Percentiles rank a stretch among this genome's conserved stretches.
Evolutionary conservation across 92 coral and sea anemone species (phyloP).

Genomic region (Nematostella vectensis): DNA sequence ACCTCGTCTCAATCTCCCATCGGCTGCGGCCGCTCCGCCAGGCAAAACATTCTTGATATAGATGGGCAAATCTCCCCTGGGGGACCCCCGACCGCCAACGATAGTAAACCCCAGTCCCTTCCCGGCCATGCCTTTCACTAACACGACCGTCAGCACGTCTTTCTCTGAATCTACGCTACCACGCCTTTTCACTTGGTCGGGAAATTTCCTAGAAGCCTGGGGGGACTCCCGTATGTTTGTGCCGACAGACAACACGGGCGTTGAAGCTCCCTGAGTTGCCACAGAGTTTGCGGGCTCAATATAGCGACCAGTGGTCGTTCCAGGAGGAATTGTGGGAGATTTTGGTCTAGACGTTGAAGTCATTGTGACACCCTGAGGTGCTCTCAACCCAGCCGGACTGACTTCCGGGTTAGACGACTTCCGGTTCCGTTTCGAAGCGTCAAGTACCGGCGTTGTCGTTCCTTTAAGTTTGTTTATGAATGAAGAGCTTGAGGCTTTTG

Average conservation of each 20-base stretch:
- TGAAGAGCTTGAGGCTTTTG: constrained; percentile 4
- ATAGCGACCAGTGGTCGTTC: constrained; percentile 46
- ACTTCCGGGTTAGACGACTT: constrained; percentile 1
- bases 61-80: constrained; percentile 83
- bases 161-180: constrained; percentile 30
- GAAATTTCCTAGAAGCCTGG: constrained; percentile 34
- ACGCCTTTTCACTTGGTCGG: constrained; percentile 1
- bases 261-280: constrained; percentile 57
- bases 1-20: constrained; percentile 86
- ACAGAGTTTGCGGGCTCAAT: constrained; percentile 35
- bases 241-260: constrained; percentile 47
- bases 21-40: constrained; percentile 90
- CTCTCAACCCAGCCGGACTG: background rate
- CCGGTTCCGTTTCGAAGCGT: constrained; percentile 29
- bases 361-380: constrained; percentile 1
- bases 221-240: constrained; percentile 67
- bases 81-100: constrained; percentile 88
- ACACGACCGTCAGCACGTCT: constrained; percentile 58
- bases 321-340: constrained; percentile 39
- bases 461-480: background rate
- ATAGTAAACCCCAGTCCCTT: constrained; percentile 95
- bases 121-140: constrained; percentile 85
- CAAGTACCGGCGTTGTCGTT: constrained; percentile 21
- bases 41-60: constrained; percentile 74
- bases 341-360: constrained; percentile 35